A percentile compares a stretch with the other conserved stretches of the same genome.
phyloP scores from a whole-genome alignment of 2,113 vertebrate genomes.

The Eclectus roratus region DNA sequence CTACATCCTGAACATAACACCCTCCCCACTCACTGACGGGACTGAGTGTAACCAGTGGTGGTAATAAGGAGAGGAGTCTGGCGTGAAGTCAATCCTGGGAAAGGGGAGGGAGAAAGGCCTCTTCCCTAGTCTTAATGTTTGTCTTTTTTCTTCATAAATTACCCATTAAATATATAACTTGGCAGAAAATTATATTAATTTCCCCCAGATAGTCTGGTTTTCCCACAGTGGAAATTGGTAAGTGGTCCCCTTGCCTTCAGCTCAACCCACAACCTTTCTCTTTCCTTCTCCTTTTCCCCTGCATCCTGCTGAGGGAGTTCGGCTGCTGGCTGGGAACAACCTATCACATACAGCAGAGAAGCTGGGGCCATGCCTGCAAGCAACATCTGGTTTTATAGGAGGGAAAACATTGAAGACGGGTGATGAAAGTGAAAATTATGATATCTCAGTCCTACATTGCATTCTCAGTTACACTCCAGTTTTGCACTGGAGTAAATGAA shows the following conservation, averaged over 20 bases:
- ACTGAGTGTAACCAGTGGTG: background rate
- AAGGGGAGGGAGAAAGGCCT: background rate
- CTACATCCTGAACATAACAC: background rate
- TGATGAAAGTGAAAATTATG: background rate
- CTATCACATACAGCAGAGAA: background rate
- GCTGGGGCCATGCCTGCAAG: background rate
- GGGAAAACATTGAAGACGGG: fast-evolving
- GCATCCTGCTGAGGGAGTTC: background rate
- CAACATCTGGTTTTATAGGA: background rate
- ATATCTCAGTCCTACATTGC: background rate
- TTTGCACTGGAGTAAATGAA: background rate
- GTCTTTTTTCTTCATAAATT: background rate
- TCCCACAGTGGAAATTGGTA: background rate
- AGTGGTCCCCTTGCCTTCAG: background rate
- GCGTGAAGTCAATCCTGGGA: background rate
- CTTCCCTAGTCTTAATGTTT: background rate
- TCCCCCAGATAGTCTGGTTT: background rate
- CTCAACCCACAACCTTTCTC: background rate
- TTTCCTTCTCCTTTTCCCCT: background rate
- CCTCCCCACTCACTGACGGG: background rate
- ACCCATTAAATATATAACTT: background rate
- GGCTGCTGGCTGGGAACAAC: background rate
- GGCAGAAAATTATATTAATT: background rate
- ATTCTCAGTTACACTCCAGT: background rate
- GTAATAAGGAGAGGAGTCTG: background rate